Evolutionary conservation across 2,797 vertebrate genomes (phyloP), one percentile per base, ranked within the genome.

Genomic region (Tokudaia tokunoshimensis): DNA sequence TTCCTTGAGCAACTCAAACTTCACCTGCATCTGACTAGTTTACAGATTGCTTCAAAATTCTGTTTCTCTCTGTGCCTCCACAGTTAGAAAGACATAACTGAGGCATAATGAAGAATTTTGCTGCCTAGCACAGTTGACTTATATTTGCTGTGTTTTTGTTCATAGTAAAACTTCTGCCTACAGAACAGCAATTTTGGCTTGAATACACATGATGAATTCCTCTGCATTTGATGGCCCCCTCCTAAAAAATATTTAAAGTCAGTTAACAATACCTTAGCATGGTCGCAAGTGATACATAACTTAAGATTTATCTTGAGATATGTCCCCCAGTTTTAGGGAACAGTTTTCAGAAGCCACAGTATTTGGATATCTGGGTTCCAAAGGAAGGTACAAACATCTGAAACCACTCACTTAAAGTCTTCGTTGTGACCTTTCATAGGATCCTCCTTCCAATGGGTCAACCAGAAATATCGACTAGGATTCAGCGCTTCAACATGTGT

Each of bases 21-120:
- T 95, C 37, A 1, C 72, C 90, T 93, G 41, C 79, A 4, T 79
- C 63, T 94, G 78, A 22, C 65, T 89, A 96, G 55, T 97, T 84
- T 75, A 92, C 44, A 94, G 75, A 89, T 37, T 95, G 37, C 93
- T 89, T 91, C 82, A 92, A 97, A 98, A 70, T 95, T 95, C 14
- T 78, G 0, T 96, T 97, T 85, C 52, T 98, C 52, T 96, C 81
- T 3, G 11, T 80, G 76, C 50, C 61, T 96, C 65, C 61, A 72
- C 59, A 31, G 72, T 89, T 76, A 31, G 37, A 57, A 76, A 94
- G 31, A 88, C 15, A 65, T 72, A 72, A 15, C 92, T 26, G 0
- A 86, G 86, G 44, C 47, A 34, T 41, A 26, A 94, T 81, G 13
- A 79, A 44, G 52, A 92, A 50, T 37, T 95, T 59, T 75, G 41